A percentile compares a stretch with the other conserved stretches of the same genome.
Evolutionary conservation across 1,140 invertebrate species (phyloP).

Genomic region (Procambarus clarkii): DNA sequence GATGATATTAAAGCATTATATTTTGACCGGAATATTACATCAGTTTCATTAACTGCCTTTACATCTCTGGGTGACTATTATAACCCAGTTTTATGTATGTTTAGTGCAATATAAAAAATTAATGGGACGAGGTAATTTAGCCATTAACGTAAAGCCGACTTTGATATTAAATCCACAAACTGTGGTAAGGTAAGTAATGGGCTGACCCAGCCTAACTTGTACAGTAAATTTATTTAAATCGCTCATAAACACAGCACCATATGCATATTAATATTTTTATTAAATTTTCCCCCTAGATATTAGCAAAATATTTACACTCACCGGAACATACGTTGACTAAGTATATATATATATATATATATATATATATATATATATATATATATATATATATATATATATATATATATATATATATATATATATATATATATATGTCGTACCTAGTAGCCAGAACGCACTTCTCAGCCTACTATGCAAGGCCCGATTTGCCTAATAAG

Average conservation of each 20-base stretch:
- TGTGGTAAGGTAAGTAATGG: neutral
- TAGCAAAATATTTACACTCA: neutral
- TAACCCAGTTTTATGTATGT: neutral
- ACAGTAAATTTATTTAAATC: neutral
- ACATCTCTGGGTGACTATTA: neutral
- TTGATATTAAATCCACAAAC: neutral
- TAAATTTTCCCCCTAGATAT: neutral
- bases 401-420: constrained; percentile 39
- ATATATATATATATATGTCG: too few relatives aligned
- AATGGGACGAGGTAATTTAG: neutral
- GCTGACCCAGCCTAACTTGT: neutral
- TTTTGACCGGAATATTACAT: too few relatives aligned
- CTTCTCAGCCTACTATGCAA: too few relatives aligned
- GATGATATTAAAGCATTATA: too few relatives aligned
- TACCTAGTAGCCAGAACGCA: too few relatives aligned
- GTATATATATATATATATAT: constrained; percentile 37
- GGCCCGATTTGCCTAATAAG: too few relatives aligned
- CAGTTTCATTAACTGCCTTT: too few relatives aligned
- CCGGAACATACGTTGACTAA: neutral
- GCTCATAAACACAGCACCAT: neutral
- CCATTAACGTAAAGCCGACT: neutral
- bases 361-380: constrained; percentile 37
- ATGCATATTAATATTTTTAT: neutral
- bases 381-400: constrained; percentile 41
- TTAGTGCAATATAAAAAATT: neutral